Evolutionary conservation across 1,140 invertebrate genomes (phyloP), one percentile per base, ranked within the genome.

Genomic region (Pachyrhynchus sulphureomaculatus): DNA sequence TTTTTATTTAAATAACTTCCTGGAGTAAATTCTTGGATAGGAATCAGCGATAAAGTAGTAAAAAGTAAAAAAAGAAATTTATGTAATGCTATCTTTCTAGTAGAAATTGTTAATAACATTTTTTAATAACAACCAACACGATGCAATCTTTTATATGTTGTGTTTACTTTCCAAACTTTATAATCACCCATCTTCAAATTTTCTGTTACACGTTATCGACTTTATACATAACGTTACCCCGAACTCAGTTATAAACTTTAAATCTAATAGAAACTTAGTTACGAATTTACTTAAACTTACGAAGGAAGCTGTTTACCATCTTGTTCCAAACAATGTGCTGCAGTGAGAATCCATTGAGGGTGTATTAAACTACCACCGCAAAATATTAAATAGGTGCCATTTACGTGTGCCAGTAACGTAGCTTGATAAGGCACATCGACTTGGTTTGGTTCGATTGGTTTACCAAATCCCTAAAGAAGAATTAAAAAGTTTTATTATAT

Each of bases 291-390:
- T 36, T n/a, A 47, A 49, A 64, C 57, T 61, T 52, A 67, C 65
- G 45, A 12, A 29, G 57, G 41, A 48, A 65, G 59, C 20, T 49
- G 59, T 53, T 58, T 41, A 45, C 68, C 67, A 44, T 75, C 72
- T 34, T 72, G 57, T 61, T 74, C 71, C 26, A 76, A 68, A 58
- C 78, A 79, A 54, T 79, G 78, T 12, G 76, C 78, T 1, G 77
- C 76, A 9, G 76, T 79, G 56, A 79, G 48, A 26, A 79, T 65
- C 77, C 77, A 79, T 55, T 55, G 53, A 20, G 75, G 72, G 21
- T 76, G 75, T 47, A 79, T 75, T 24, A 79, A 57, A 56, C 72
- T 76, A 13, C 77, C 78, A 26, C 73, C 76, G 57, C 78, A 79
- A 51, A 74, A 72, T 59, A 71, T 76, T 26, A 65, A 62, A 36